Base-by-base conservation (phyloP, 2,888 invertebrate species). In the Callimorpha dominula region DNA sequence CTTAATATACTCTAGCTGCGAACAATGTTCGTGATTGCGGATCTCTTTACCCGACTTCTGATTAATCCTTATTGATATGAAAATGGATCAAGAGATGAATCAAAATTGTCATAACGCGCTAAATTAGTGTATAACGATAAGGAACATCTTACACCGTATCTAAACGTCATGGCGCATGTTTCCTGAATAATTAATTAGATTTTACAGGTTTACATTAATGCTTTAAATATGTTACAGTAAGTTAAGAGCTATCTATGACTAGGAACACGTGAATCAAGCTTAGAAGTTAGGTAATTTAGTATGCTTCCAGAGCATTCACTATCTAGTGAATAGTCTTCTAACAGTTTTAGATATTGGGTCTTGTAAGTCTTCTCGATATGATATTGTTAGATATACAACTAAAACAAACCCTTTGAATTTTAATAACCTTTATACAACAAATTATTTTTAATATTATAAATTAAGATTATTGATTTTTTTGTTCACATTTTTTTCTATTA, bases 41-140 rank as follows among this genome's bases (percentile, higher is more conserved):
- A 75, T 79, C 76, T 76, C 71, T 76, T 81, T 81, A 82, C 82
- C 81, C 77, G 73, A 77, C 79, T 75, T 73, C 73, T 88, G 84
- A 89, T 89, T 87, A 89, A 85, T 83, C 78, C 82, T 80, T 84
- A 89, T 90, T 89, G 85, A 88, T 86, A 87, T 85, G 87, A 86
- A 89, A 89, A 87, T 87, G 74, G 78, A 78, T 81, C 76, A 72
- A 76, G 72, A 77, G 71, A 72, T 65, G 75, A 76, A 81, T 78
- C 75, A 69, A 77, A 76, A 77, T 78, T 78, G 73, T 73, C 71
- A 63, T 80, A 72, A 81, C 80, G 73, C 76, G 72, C 62, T 78
- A 78, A 79, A 81, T 83, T 81, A 78, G 74, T 74, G 60, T 74
- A 65, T 71, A 72, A 73, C 65, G 74, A 75, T 76, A 80, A 75